These are phyloP conservation scores for Dexiosoma caninum DNA, from an alignment of 2,888 invertebrate genomes.

Conservation along the genomic window DNA sequence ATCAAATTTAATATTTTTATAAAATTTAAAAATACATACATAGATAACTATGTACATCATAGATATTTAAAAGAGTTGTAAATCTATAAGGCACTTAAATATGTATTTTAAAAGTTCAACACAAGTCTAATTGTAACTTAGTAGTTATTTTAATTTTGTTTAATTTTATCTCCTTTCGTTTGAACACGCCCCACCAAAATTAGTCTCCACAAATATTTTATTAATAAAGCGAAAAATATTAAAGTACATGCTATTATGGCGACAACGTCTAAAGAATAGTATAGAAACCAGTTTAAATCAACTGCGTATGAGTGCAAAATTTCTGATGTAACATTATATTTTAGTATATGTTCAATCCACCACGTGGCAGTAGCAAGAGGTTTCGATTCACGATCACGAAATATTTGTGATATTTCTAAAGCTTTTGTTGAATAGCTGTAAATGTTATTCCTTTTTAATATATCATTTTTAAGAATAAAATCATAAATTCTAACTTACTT, in stretches of 20 bases:
- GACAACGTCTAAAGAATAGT: slow-evolving; percentile 73
- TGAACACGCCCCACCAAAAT: neutral
- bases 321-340: slow-evolving; percentile 66
- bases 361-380: slow-evolving; percentile 80
- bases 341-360: slow-evolving; percentile 81
- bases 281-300: slow-evolving; percentile 73
- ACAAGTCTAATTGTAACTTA: too few species aligned
- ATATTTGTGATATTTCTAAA: slow-evolving; percentile 78
- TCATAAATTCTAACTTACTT: slow-evolving; percentile 78
- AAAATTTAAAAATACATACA: neutral
- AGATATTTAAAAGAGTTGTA: neutral
- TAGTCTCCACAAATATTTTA: neutral
- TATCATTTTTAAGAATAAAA: neutral
- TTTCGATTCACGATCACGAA: slow-evolving; percentile 80
- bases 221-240: neutral
- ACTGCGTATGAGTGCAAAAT: slow-evolving; percentile 72
- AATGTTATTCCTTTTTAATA: neutral
- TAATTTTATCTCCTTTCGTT: slow-evolving; percentile 6
- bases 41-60: neutral
- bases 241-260: slow-evolving; percentile 6
- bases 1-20: too few species aligned
- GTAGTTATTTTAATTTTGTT: slow-evolving; percentile 19
- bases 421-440: slow-evolving; percentile 73
- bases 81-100: neutral
- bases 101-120: too few species aligned